Percentiles rank a stretch among this genome's conserved stretches.
Conservation (phyloP, 2,797 vertebrate species). For the Poecilia picta region DNA sequence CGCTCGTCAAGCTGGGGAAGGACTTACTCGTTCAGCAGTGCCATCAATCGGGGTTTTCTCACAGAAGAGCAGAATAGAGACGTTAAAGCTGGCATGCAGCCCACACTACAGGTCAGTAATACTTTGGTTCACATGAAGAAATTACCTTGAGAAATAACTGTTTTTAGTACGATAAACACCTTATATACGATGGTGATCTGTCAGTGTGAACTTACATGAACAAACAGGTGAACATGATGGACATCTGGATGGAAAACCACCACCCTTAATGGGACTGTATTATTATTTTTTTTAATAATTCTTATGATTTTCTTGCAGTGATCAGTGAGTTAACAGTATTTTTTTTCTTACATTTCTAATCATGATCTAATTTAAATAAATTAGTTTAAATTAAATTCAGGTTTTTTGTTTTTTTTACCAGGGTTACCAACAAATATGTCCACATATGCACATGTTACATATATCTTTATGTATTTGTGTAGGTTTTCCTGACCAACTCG, state of each 20-base stretch:
- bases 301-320: background rate
- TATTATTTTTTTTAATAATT: background rate
- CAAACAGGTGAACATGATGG: background rate
- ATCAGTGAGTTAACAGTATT: background rate
- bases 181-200: background rate
- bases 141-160: background rate
- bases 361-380: background rate
- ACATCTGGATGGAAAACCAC: background rate
- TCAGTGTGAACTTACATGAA: background rate
- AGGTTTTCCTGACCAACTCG: constrained; percentile 98
- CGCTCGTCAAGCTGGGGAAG: constrained; percentile 97
- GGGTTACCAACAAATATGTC: background rate
- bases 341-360: background rate
- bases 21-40: constrained; percentile 95
- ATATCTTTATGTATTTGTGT: background rate
- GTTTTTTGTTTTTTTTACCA: background rate
- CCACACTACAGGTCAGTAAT: constrained; percentile 87
- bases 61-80: constrained; percentile 88
- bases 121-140: background rate
- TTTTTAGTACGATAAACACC: background rate
- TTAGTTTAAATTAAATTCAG: background rate
- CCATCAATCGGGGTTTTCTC: constrained; percentile 92
- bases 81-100: constrained; percentile 91
- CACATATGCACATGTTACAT: background rate
- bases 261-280: background rate